Evolutionary conservation across 2,113 vertebrate genomes (phyloP).

Genomic region (Grammomys dolichurus): DNA sequence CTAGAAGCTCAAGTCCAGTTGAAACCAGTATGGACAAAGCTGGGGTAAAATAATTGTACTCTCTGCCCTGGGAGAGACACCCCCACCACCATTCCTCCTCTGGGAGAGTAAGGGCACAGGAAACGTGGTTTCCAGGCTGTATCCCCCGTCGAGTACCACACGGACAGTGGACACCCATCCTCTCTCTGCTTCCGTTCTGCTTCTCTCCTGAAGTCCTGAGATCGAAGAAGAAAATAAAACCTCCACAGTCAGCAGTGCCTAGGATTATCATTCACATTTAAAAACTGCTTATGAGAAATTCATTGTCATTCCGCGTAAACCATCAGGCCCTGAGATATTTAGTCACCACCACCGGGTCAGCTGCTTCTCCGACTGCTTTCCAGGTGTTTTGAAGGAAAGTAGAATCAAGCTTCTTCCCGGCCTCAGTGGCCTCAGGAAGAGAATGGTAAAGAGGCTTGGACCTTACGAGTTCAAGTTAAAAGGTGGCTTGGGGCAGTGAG

Average conservation of each 20-base stretch:
- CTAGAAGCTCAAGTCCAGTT: constrained; percentile 10
- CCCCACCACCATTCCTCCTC: neutral
- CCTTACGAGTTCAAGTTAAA: neutral
- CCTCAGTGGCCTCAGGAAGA: neutral
- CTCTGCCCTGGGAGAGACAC: neutral
- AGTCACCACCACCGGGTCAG: too few relatives aligned
- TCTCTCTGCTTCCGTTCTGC: neutral
- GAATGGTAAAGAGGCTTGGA: constrained; percentile 7
- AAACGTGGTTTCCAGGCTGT: neutral
- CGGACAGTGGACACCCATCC: neutral
- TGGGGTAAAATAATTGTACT: neutral
- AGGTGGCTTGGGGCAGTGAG: neutral
- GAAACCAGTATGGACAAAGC: neutral
- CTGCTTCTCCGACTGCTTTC: neutral
- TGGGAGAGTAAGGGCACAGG: rapidly evolving
- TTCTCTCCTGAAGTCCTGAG: constrained; percentile 43
- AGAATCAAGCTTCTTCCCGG: neutral
- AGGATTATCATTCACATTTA: constrained; percentile 13
- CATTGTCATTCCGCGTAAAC: neutral
- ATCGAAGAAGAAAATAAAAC: neutral
- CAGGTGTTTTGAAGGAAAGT: neutral
- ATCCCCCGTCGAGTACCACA: neutral
- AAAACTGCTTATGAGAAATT: constrained; percentile 10
- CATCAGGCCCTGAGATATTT: constrained; percentile 62
- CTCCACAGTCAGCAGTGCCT: neutral